A percentile compares a stretch with the other conserved stretches of the same genome.
These are phyloP conservation scores for Dryomyza anilis DNA, from an alignment of 2,888 invertebrate species.

Conservation along the genomic window DNA sequence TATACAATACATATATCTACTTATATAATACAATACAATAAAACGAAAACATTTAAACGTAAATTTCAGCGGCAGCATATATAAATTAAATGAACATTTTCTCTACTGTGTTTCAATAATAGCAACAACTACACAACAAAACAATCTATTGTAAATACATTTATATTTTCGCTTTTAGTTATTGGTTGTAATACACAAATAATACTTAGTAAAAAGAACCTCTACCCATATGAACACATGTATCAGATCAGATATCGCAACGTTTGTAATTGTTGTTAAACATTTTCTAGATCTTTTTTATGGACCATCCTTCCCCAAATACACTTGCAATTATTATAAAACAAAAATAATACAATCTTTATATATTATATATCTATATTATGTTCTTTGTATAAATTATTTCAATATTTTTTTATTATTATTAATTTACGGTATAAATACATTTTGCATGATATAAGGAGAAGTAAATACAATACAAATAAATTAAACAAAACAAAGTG, in stretches of 20 bases:
- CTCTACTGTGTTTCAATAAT: no score
- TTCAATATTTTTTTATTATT: conserved; percentile 12
- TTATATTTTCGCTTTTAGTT: conserved; percentile 8
- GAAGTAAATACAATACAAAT: conserved; percentile 26
- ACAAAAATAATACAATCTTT: conserved; percentile 9
- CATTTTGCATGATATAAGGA: conserved; percentile 14
- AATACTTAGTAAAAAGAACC: no score
- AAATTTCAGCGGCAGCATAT: no score
- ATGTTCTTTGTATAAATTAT: conserved; percentile 24
- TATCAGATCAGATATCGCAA: background rate
- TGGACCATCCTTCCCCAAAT: background rate
- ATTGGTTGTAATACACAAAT: no score
- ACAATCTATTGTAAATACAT: conserved; percentile 14
- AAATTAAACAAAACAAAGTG: conserved; percentile 52
- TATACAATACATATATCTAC: no score
- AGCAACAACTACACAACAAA: no score
- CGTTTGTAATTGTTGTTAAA: conserved; percentile 16
- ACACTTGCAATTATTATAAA: conserved; percentile 9
- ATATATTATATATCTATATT: conserved; percentile 10
- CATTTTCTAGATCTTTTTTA: conserved; percentile 8
- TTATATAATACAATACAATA: no score
- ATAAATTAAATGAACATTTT: no score
- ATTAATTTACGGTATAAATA: conserved; percentile 11
- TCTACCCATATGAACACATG: background rate
- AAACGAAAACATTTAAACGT: no score